Evolutionary conservation across 2,888 invertebrate species (phyloP).

Genomic region (Brachycybe producta): DNA sequence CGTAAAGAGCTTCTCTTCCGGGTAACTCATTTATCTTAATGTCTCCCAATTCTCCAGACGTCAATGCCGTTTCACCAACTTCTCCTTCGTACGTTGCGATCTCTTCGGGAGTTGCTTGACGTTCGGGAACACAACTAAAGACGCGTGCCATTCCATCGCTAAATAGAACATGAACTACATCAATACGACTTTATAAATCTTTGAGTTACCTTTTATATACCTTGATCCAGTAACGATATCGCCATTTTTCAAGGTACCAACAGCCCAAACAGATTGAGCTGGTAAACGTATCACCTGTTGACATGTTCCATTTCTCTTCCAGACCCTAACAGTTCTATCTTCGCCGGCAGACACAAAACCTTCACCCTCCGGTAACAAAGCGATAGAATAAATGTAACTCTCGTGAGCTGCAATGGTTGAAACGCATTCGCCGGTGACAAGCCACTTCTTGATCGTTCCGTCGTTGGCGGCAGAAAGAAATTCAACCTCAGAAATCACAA

Average conservation of each 20-base stretch:
- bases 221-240: conserved; percentile 74
- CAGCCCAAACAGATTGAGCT: conserved; percentile 78
- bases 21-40: conserved; percentile 77
- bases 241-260: conserved; percentile 63
- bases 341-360: conserved; percentile 75
- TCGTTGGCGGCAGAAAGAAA: conserved; percentile 91
- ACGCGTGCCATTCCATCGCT: conserved; percentile 80
- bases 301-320: conserved; percentile 49
- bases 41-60: conserved; percentile 63
- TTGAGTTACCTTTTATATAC: conserved; percentile 29
- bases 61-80: conserved; percentile 44
- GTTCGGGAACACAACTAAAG: conserved; percentile 57
- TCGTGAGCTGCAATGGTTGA: conserved; percentile 66
- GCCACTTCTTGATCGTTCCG: conserved; percentile 72
- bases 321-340: conserved; percentile 69
- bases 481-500: conserved; percentile 51
- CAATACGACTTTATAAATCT: not conserved
- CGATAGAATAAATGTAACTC: conserved; percentile 65
- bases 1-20: conserved; percentile 58
- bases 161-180: conserved; percentile 28
- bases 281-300: conserved; percentile 58
- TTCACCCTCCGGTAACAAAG: conserved; percentile 37
- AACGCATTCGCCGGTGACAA: conserved; percentile 59
- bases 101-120: conserved; percentile 52
- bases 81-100: conserved; percentile 57